phyloP scores from a whole-genome alignment of 2,113 vertebrate species.

The Hylia prasina region DNA sequence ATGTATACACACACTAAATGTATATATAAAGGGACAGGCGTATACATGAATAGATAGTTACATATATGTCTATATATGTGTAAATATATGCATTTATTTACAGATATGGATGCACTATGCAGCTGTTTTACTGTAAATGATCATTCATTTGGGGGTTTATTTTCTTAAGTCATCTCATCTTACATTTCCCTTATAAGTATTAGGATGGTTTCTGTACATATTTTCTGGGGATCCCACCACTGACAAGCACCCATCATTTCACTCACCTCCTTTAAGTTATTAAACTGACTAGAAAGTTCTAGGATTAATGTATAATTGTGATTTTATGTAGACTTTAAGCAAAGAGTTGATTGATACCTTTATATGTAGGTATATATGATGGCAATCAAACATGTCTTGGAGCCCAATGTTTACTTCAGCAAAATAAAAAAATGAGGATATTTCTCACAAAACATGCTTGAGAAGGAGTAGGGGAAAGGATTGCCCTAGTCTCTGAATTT shows the following conservation, averaged over 20 bases:
- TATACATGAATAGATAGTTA: not conserved
- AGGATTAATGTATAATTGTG: not conserved
- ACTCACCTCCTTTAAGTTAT: not conserved
- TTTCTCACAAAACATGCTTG: not conserved
- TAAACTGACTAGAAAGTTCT: not conserved
- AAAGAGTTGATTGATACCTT: not conserved
- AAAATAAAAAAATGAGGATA: not conserved
- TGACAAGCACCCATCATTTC: not conserved
- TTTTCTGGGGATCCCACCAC: not conserved
- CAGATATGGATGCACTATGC: rapidly evolving
- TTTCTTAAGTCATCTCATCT: not conserved
- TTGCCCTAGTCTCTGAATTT: not conserved
- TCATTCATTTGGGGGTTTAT: rapidly evolving
- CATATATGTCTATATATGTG: too few species aligned
- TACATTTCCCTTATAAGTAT: not conserved
- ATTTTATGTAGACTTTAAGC: not conserved
- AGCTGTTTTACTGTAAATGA: not conserved
- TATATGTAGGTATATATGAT: too few species aligned
- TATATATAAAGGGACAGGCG: not conserved
- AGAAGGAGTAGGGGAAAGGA: rapidly evolving
- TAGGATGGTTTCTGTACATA: not conserved
- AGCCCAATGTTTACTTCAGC: not conserved
- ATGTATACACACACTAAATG: too few species aligned
- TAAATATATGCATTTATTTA: not conserved
- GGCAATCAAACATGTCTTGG: not conserved